Percentiles rank a stretch among this genome's conserved stretches.
These are phyloP conservation scores for Empidonax alnorum DNA, from an alignment of 2,113 vertebrate species.

Conservation along the genomic window DNA sequence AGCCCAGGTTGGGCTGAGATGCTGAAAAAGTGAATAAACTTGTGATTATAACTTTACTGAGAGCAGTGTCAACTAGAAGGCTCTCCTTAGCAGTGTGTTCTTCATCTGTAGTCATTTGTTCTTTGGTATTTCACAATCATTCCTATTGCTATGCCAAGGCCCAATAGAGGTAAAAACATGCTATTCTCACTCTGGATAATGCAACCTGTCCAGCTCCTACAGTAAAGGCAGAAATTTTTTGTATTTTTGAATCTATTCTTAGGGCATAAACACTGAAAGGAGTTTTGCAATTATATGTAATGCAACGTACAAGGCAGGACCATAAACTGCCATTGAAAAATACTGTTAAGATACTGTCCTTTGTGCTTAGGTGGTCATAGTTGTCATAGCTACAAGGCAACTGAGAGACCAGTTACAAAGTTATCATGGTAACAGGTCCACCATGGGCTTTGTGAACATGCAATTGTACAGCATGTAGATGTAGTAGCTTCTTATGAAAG, in stretches of 20 bases:
- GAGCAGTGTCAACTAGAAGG: background rate
- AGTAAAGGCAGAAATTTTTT: background rate
- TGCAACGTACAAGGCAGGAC: background rate
- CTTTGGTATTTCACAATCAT: background rate
- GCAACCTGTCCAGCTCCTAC: background rate
- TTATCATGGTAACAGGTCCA: background rate
- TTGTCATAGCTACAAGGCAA: background rate
- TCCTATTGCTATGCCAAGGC: background rate
- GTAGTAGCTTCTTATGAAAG: background rate
- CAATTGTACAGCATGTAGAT: background rate
- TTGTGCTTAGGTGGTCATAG: background rate
- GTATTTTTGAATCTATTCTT: background rate
- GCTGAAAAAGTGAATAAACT: background rate
- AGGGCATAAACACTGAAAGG: background rate
- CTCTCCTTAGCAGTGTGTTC: background rate
- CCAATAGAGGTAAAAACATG: background rate
- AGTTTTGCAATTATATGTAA: background rate
- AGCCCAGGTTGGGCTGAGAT: background rate
- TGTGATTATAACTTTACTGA: background rate
- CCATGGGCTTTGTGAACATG: background rate
- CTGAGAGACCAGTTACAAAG: rapidly evolving
- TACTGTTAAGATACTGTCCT: background rate
- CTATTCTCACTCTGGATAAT: background rate
- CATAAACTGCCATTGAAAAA: background rate
- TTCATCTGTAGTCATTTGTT: background rate